These are phyloP conservation scores for Pteria penguin DNA, from an alignment of 2,888 invertebrate genomes.

Conservation along the genomic window DNA sequence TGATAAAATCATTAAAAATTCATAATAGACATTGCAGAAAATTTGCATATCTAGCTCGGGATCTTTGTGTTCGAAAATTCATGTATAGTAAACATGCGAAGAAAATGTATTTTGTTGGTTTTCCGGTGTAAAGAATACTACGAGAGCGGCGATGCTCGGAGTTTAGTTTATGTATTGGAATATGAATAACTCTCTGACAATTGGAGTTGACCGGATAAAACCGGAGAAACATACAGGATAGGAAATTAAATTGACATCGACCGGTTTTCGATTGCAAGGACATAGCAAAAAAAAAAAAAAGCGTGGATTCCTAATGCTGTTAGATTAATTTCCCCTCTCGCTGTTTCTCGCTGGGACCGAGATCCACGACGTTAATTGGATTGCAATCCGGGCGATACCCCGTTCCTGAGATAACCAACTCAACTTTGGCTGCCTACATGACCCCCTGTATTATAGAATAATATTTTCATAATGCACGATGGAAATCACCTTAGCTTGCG, in stretches of 20 bases:
- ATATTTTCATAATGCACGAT: slow-evolving; percentile 14
- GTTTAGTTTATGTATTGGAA: neutral
- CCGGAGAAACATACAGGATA: neutral
- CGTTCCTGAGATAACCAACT: neutral
- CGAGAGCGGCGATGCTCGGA: too few relatives aligned
- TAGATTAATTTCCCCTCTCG: neutral
- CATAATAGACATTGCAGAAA: neutral
- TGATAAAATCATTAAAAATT: neutral
- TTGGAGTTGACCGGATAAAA: neutral
- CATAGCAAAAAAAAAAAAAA: neutral
- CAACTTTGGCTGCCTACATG: neutral
- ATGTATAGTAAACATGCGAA: too few relatives aligned
- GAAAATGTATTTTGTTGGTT: too few relatives aligned
- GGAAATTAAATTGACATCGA: slow-evolving; percentile 22
- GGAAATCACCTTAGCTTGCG: neutral
- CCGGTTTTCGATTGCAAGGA: neutral
- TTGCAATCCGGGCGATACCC: neutral
- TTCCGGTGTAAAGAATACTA: too few relatives aligned
- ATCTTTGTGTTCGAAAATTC: too few relatives aligned
- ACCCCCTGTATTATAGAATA: slow-evolving; percentile 2
- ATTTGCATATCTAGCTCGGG: neutral
- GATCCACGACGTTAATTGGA: neutral
- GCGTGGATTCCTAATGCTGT: neutral
- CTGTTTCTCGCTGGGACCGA: neutral
- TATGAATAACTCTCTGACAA: neutral